Conservation (phyloP, 2,888 invertebrate genomes). For the Chloroclystis v-ata region DNA sequence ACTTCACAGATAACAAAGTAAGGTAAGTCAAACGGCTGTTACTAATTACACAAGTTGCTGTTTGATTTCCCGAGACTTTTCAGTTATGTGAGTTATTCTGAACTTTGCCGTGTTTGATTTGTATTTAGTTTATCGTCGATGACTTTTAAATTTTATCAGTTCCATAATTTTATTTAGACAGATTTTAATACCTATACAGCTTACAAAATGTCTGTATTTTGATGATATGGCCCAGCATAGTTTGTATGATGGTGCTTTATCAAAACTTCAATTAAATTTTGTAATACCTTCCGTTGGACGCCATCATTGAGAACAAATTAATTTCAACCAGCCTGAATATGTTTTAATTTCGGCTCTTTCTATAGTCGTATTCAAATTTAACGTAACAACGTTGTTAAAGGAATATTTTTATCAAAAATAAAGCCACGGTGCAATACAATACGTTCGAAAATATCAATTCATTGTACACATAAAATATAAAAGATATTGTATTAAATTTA, state of each 20-base stretch:
- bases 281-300: conserved; percentile 62
- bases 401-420: background rate
- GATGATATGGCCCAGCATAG: conserved; percentile 31
- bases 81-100: conserved; percentile 7
- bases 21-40: conserved; percentile 29
- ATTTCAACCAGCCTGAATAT: conserved; percentile 52
- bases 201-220: too few relatives aligned
- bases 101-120: conserved; percentile 3
- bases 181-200: too few relatives aligned
- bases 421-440: background rate
- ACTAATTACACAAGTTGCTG: conserved; percentile 25
- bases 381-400: background rate
- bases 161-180: too few relatives aligned
- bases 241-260: conserved; percentile 63
- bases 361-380: background rate
- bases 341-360: conserved; percentile 46
- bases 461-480: too few relatives aligned
- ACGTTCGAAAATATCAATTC: too few relatives aligned
- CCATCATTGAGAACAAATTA: conserved; percentile 58
- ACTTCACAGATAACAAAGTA: conserved; percentile 28
- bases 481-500: too few relatives aligned
- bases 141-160: too few relatives aligned
- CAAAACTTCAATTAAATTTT: conserved; percentile 74
- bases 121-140: background rate
- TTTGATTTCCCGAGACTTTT: conserved; percentile 17